Percentiles rank a stretch among this genome's conserved stretches.
phyloP scores from a whole-genome alignment of 2,797 vertebrate genomes.

The Rousettus madagascariensis region DNA sequence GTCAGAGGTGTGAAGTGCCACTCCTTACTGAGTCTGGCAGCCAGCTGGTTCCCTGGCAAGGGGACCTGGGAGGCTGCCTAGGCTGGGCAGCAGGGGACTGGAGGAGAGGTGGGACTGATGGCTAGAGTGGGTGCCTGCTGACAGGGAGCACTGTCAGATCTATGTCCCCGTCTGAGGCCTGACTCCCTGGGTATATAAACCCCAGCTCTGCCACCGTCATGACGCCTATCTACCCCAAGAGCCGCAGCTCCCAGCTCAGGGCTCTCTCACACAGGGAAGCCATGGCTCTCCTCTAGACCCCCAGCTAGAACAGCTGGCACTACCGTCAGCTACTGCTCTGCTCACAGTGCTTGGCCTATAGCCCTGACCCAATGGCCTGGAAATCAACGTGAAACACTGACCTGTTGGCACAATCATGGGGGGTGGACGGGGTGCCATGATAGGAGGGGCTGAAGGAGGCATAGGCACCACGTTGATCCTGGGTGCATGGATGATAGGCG shows the following conservation, averaged over 20 bases:
- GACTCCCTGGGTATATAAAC: background rate
- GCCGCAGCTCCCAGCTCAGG: background rate
- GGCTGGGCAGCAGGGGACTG: background rate
- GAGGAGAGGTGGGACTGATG: background rate
- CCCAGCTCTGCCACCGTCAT: background rate
- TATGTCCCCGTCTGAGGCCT: background rate
- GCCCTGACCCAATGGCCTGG: background rate
- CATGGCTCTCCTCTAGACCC: background rate
- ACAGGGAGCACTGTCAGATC: background rate
- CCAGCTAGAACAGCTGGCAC: accelerated
- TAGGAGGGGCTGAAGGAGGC: slow-evolving; percentile 92
- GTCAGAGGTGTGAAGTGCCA: background rate
- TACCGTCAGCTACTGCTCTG: background rate
- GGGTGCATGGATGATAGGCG: slow-evolving; percentile 93
- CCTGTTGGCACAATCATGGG: slow-evolving; percentile 97
- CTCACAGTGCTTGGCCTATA: background rate
- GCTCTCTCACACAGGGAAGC: background rate
- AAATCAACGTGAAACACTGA: slow-evolving; percentile 79
- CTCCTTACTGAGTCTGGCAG: background rate
- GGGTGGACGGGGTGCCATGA: slow-evolving; percentile 95
- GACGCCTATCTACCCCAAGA: background rate
- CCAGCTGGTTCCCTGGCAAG: background rate
- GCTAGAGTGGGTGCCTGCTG: background rate
- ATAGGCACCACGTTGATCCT: slow-evolving; percentile 98
- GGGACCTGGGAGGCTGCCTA: background rate